These are phyloP conservation scores for Polypterus bichir DNA, from an alignment of 2,113 vertebrate species.

Conservation along the genomic window DNA sequence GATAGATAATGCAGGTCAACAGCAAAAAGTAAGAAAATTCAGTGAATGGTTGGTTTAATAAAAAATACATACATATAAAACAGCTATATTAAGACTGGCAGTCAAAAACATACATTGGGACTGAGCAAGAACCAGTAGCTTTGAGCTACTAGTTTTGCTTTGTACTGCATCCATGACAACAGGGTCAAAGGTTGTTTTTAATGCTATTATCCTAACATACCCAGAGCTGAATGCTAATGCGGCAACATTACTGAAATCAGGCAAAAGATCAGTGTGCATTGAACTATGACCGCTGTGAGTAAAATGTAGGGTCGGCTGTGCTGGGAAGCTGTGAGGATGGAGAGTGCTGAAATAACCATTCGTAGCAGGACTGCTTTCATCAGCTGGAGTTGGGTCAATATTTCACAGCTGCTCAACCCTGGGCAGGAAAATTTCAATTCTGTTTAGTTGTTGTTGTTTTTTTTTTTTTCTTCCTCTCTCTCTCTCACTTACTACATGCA, in stretches of 20 bases:
- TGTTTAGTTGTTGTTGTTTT: no score
- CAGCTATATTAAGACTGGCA: not conserved
- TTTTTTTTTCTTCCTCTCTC: no score
- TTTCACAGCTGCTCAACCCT: not conserved
- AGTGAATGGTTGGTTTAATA: no score
- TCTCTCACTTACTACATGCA: no score
- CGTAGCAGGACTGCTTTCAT: not conserved
- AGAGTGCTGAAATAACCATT: not conserved
- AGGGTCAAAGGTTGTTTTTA: slow-evolving; percentile 59
- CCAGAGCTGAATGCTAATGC: slow-evolving; percentile 63
- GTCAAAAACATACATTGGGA: not conserved
- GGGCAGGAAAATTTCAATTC: no score
- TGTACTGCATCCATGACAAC: slow-evolving; percentile 67
- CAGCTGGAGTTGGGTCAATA: not conserved
- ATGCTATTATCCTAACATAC: slow-evolving; percentile 64
- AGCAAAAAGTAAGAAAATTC: no score
- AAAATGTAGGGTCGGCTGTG: slow-evolving; percentile 8
- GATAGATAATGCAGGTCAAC: no score
- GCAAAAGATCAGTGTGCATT: slow-evolving; percentile 51
- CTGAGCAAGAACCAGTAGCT: slow-evolving; percentile 34
- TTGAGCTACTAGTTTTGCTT: slow-evolving; percentile 35
- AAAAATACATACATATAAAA: not conserved
- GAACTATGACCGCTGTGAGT: slow-evolving; percentile 36
- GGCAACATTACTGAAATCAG: slow-evolving; percentile 50
- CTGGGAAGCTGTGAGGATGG: slow-evolving; percentile 4